Evolutionary conservation across 1,140 invertebrate genomes (phyloP).

Genomic region (Hyposmocoma kahamanoa): DNA sequence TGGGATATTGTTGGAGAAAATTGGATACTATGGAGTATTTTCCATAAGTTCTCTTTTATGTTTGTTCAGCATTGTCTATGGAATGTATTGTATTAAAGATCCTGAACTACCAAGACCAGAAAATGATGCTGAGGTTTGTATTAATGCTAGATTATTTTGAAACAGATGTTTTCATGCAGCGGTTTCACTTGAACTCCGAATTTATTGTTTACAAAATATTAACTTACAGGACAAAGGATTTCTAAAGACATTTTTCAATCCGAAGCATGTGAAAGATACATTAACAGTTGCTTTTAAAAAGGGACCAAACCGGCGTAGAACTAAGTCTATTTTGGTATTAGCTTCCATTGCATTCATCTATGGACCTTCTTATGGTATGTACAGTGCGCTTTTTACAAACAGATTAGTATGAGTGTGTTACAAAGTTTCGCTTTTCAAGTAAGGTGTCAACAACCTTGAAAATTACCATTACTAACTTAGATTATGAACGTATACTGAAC

Average conservation of each 20-base stretch:
- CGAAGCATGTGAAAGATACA: constrained; percentile 62
- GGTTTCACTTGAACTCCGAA: no score
- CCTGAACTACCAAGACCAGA: constrained; percentile 41
- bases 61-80: constrained; percentile 82
- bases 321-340: constrained; percentile 50
- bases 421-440: no score
- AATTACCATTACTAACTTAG: no score
- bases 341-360: constrained; percentile 51
- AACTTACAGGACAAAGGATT: constrained; percentile 43
- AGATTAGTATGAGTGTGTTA: background rate
- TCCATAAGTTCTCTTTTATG: constrained; percentile 81
- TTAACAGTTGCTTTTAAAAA: constrained; percentile 61
- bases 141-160: background rate
- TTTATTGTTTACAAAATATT: background rate
- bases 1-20: constrained; percentile 78
- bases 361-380: constrained; percentile 75
- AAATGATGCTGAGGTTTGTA: constrained; percentile 31
- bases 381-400: background rate
- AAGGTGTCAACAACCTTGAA: no score
- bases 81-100: constrained; percentile 78
- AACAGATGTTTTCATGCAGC: no score
- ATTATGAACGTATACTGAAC: no score
- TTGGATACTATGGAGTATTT: constrained; percentile 87
- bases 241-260: constrained; percentile 63
- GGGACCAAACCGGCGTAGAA: constrained; percentile 49